Base-by-base conservation (phyloP, 2,113 vertebrate species). In the Bucco capensis region DNA sequence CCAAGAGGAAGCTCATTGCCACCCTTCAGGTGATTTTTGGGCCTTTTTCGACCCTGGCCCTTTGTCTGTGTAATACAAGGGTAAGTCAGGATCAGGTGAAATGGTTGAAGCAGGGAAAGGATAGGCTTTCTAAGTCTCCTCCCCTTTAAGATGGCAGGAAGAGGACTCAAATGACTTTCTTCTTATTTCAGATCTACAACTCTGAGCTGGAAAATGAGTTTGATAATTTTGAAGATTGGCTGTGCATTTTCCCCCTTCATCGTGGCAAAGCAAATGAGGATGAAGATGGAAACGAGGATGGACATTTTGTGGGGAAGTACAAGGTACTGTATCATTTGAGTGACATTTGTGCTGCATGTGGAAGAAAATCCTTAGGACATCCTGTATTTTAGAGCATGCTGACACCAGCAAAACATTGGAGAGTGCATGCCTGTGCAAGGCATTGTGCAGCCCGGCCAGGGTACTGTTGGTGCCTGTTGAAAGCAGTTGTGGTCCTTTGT, bases 191-290 rank as follows among this genome's bases (percentile, higher is more conserved):
- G 99, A 97, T 99, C 77, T 99, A 98, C 74, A 96, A 80, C 51
- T 96, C 97, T 3, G 98, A 98, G 73, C 97, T 99, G 91, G 99
- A 99, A 97, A 97, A 98, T 14, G 98, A 98, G 58, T 99, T 99
- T 95, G 96, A 82, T 77, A 97, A 99, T 88, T 99, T 99, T 96
- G 98, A 99, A 96, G 99, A 99, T 87, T 99, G 98, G 98, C 96
- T 99, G 65, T 96, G 97, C 83, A 96, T 97, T 61, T 99, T 99
- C 53, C 98, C 98, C 7, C 96, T 99, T 44, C 97, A 98, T 80
- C 98, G 97, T 95, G 98, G 99, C 38, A 98, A 97, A 92, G 96
- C 98, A 4, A 97, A 92, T 25, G 98, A 99, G 10, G 98, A 98
- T 42, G 98, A 98, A 10, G 98, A 98, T 9, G 98, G 97, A 31